Base-by-base conservation (phyloP, 2,797 vertebrate species). In the Characodon lateralis region DNA sequence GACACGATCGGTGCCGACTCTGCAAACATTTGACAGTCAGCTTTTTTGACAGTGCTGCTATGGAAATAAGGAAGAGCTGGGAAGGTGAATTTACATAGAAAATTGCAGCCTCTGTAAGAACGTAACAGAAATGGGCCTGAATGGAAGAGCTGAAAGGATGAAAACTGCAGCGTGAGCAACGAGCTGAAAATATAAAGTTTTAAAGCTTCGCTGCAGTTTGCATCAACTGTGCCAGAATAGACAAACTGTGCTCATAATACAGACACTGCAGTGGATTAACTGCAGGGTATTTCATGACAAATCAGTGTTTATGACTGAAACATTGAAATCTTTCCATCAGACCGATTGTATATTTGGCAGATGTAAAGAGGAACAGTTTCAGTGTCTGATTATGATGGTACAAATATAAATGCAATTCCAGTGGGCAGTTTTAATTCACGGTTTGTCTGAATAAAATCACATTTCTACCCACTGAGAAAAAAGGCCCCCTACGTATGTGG, bases 1-100 rank as follows among this genome's bases (percentile, higher is more conserved):
- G 85, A 66, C 80, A 35, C 59, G 26, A 65, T 66, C 53, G 66
- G 0, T 66, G 88, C 86, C 88, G 90, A 93, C 85, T 92, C 58
- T 0, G 83, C 88, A 81, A 2, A 77, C 59, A 73, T 86, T 81
- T 78, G 82, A 86, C 83, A 85, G 82, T 90, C 86, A 82, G 83
- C 88, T 87, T 74, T 88, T 87, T 85, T 84, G 84, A 89, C 75
- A 22, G 79, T 0, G 63, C 76, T 65, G 78, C 75, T 84, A 82
- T 83, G 84, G 86, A 91, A 90, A 93, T 85, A 73, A 84, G 87
- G 83, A 82, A 7, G 79, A 85, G 20, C 14, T 24, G 50, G 66
- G 69, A 74, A 80, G 68, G 66, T 0, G 51, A 78, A 93, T 91
- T 92, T 89, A 80, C 89, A 91, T 87, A n/a, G 72, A 89, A 86